Evolutionary conservation across 2,113 vertebrate species (phyloP).

Genomic region (Arothron firmamentum): DNA sequence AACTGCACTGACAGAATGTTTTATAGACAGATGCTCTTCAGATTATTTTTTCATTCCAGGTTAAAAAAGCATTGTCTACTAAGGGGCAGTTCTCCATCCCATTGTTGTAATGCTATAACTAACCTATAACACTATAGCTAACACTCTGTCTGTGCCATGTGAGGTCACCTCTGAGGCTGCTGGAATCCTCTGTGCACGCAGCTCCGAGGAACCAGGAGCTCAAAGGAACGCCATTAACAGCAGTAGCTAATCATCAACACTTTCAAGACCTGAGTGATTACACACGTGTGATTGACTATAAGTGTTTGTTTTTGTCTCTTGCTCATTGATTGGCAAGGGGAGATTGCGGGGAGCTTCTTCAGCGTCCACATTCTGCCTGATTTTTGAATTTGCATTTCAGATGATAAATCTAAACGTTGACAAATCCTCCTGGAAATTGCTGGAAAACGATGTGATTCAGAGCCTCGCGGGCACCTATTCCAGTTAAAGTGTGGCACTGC

Average conservation of each 20-base stretch:
- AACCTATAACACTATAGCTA: no score
- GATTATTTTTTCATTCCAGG: no score
- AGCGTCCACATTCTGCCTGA: conserved; percentile 1
- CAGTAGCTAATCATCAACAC: conserved; percentile 7
- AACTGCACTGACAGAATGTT: no score
- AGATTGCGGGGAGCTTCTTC: conserved; percentile 4
- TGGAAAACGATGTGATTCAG: conserved; percentile 8
- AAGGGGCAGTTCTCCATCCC: conserved; percentile 12
- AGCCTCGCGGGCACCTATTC: not conserved
- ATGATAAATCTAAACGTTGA: conserved; percentile 10
- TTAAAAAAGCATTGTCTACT: conserved; percentile 30
- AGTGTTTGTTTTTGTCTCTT: conserved; percentile 18
- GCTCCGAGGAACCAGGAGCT: conserved; percentile 7
- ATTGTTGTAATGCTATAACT: conserved; percentile 4
- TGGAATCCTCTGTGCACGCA: conserved; percentile 1
- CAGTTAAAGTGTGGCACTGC: conserved; percentile 11
- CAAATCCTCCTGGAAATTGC: conserved; percentile 16
- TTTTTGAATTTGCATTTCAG: not conserved
- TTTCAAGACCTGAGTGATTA: conserved; percentile 16
- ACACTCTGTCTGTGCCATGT: not conserved
- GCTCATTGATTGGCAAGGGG: conserved; percentile 5
- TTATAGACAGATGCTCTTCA: no score
- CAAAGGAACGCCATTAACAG: conserved; percentile 1
- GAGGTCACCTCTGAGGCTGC: conserved; percentile 50
- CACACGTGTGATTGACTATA: not conserved